Conservation (phyloP, 2,888 invertebrate genomes). For the Protophormia terraenovae region DNA sequence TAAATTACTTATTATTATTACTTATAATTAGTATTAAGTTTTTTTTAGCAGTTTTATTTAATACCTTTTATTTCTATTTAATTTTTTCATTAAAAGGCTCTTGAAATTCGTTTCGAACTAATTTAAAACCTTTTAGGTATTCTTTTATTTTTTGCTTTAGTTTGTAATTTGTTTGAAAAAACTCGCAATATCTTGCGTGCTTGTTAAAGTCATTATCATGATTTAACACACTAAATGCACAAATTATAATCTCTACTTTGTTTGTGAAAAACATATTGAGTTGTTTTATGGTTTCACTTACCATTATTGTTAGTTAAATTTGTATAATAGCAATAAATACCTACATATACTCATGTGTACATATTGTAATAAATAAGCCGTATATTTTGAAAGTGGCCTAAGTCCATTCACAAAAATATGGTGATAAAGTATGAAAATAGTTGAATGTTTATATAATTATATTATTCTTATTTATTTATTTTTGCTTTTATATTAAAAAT, state of each 20-base stretch:
- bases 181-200: conserved; percentile 18
- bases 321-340: neutral
- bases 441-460: no score
- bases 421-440: no score
- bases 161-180: conserved; percentile 17
- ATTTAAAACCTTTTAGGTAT: neutral
- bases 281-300: conserved; percentile 44
- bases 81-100: neutral
- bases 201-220: conserved; percentile 18
- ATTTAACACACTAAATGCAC: conserved; percentile 17
- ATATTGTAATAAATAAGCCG: no score
- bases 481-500: no score
- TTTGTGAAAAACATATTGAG: neutral
- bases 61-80: no score
- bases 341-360: no score
- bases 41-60: no score
- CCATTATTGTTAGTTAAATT: conserved; percentile 18
- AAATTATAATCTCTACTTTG: neutral
- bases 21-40: no score
- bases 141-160: neutral
- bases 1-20: no score
- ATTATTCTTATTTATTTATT: no score
- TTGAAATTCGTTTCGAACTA: neutral
- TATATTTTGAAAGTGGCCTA: no score
- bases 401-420: no score